Evolutionary conservation across 2,797 vertebrate genomes (phyloP).

Genomic region (Rhabdophis nuchalis): DNA sequence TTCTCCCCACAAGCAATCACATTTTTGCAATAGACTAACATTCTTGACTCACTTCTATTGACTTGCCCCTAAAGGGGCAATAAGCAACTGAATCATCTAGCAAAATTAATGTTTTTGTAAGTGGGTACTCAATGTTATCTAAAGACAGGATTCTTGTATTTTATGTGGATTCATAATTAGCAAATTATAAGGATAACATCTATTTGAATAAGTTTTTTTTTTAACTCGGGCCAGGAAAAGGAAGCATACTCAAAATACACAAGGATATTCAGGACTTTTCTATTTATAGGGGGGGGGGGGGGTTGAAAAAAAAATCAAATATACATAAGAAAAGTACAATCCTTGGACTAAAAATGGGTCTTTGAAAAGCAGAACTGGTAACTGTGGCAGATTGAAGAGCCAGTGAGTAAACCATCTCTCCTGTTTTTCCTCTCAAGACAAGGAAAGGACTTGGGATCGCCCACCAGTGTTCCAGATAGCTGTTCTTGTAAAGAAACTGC

Average conservation of each 20-base stretch:
- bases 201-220: neutral
- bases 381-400: neutral
- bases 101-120: neutral
- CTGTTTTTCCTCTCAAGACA: neutral
- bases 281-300: no score
- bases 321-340: neutral
- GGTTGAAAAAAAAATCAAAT: neutral
- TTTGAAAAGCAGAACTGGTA: neutral
- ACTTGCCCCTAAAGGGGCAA: constrained; percentile 10
- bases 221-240: neutral
- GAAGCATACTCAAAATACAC: neutral
- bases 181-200: neutral
- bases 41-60: neutral
- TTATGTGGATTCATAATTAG: neutral
- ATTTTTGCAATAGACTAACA: neutral
- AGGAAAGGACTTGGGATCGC: neutral
- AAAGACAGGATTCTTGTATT: neutral
- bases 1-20: neutral
- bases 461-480: neutral
- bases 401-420: neutral
- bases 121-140: neutral
- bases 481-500: neutral
- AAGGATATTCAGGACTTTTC: neutral
- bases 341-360: neutral
- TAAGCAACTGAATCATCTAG: neutral